These are phyloP conservation scores for Callorhinus ursinus DNA, from an alignment of 2,113 vertebrate genomes.

Conservation along the genomic window DNA sequence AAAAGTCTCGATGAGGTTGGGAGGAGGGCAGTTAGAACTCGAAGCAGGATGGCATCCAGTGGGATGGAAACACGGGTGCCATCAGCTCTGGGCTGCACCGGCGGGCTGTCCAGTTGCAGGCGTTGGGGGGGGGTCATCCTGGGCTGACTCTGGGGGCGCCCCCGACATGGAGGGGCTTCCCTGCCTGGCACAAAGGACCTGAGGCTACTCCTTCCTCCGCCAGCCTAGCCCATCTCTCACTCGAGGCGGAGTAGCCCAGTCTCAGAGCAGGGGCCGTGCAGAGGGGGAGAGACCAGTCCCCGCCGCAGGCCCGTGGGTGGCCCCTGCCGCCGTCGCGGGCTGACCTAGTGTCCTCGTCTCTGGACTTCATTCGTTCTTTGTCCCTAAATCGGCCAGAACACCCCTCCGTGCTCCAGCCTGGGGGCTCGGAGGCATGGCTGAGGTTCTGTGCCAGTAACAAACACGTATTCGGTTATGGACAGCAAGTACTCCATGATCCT, in stretches of 20 bases:
- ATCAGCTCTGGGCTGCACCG: neutral
- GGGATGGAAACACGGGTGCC: neutral
- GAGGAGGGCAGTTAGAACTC: neutral
- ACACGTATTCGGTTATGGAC: slow-evolving; percentile 20
- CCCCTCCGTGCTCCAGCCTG: neutral
- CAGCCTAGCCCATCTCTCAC: neutral
- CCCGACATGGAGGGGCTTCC: rapidly evolving
- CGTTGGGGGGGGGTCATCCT: too few species aligned
- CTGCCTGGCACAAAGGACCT: neutral
- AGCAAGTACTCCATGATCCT: neutral
- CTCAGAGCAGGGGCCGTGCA: neutral
- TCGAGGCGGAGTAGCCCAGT: neutral
- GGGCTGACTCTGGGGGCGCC: neutral
- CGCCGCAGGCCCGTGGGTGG: neutral
- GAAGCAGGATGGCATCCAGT: neutral
- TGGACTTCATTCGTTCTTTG: slow-evolving; percentile 29
- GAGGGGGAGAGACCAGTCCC: neutral
- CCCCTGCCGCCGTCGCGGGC: neutral
- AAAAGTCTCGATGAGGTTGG: neutral
- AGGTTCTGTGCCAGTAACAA: slow-evolving; percentile 37
- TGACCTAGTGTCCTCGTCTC: slow-evolving; percentile 45
- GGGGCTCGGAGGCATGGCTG: neutral
- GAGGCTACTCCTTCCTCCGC: neutral
- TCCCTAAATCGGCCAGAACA: slow-evolving; percentile 33
- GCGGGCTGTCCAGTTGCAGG: neutral